Conservation (phyloP, 2,797 vertebrate genomes). For the Semotilus atromaculatus region DNA sequence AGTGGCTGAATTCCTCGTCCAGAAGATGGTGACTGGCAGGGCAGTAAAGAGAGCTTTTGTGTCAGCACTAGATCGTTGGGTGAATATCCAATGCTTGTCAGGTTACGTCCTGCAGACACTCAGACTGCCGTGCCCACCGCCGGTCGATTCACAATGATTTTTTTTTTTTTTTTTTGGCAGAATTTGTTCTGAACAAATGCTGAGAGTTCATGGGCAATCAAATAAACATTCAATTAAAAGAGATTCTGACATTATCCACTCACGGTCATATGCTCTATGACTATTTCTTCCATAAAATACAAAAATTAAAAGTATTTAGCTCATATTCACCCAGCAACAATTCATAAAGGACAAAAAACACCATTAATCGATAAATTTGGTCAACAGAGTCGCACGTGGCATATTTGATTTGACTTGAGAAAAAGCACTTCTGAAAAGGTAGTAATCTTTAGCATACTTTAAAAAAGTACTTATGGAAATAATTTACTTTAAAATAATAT, state of each 20-base stretch:
- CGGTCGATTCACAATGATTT: constrained; percentile 74
- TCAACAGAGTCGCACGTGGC: neutral
- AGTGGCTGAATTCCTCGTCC: constrained; percentile 30
- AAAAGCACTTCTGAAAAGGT: neutral
- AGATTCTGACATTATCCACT: neutral
- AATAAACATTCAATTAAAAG: constrained; percentile 62
- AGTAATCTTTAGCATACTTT: neutral
- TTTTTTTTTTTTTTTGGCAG: constrained; percentile 48
- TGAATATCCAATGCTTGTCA: constrained; percentile 73
- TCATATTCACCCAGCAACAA: neutral
- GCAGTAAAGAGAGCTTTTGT: constrained; percentile 77
- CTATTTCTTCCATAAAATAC: neutral
- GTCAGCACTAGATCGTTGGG: constrained; percentile 70
- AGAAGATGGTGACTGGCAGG: constrained; percentile 71
- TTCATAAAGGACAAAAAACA: neutral
- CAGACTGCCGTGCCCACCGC: constrained; percentile 73
- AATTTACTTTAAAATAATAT: too few relatives aligned
- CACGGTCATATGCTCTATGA: neutral
- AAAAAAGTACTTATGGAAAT: neutral
- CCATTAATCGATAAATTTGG: neutral
- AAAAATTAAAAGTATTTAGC: neutral
- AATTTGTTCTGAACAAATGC: constrained; percentile 67
- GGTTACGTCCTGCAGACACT: constrained; percentile 75
- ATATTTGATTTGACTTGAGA: neutral
- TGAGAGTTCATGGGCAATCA: constrained; percentile 55